phyloP scores from a whole-genome alignment of 2,797 vertebrate species.

The Microctenopoma steveboyesi region DNA sequence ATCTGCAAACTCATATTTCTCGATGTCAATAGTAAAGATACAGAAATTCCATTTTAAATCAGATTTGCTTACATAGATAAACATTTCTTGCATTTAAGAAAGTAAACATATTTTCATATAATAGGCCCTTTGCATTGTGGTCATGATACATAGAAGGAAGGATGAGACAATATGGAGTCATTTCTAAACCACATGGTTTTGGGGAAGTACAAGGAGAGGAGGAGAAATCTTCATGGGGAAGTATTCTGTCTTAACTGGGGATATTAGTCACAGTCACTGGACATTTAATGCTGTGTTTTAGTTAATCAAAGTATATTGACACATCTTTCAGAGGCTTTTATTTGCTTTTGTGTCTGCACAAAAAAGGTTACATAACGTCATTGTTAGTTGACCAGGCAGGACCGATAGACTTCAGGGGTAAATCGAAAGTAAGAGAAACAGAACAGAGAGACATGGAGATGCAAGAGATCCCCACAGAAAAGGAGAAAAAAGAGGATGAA shows the following conservation, averaged over 20 bases:
- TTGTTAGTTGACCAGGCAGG: not conserved
- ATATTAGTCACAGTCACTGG: not conserved
- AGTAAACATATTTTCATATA: no score
- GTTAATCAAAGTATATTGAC: not conserved
- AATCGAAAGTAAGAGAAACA: conserved; percentile 56
- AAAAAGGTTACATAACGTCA: conserved; percentile 32
- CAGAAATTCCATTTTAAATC: not conserved
- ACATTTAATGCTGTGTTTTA: not conserved
- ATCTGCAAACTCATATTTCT: not conserved
- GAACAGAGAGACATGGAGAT: conserved; percentile 73
- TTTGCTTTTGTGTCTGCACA: not conserved
- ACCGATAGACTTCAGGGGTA: conserved; percentile 8
- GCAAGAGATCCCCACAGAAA: conserved; percentile 39
- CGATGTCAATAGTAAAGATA: not conserved
- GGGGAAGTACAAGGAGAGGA: conserved; percentile 26
- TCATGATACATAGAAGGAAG: not conserved
- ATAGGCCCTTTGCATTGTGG: no score
- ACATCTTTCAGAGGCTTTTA: not conserved
- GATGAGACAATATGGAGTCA: not conserved
- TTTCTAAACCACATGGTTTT: no score
- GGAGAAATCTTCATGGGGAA: conserved; percentile 33
- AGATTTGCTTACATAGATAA: not conserved
- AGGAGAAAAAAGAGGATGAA: conserved; percentile 8
- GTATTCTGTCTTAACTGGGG: conserved; percentile 26
- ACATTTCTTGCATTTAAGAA: no score